Base-by-base conservation (phyloP, 2,113 vertebrate species). In the Myotis yumanensis region DNA sequence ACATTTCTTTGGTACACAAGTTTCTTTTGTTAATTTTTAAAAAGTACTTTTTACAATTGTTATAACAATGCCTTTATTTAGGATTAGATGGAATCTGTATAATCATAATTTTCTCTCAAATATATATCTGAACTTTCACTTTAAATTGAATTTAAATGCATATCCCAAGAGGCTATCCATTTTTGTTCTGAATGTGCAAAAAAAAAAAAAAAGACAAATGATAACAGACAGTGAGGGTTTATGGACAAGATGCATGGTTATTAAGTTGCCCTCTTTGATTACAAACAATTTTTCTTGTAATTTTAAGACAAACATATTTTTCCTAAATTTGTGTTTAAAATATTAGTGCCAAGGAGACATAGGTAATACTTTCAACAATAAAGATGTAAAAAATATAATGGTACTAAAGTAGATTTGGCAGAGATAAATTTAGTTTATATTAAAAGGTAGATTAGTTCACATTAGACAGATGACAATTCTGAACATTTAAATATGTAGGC, bases 71-170 rank as follows among this genome's bases (percentile, higher is more conserved):
- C 1, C 9, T 76, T 17, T 37, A 37, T 68, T 93, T 85, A 68
- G 30, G 77, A 77, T 30, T 64, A 17, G 17, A 68, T 11, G 4
- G 12, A 54, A 52, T 20, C 3, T 12, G 7, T 86, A 73, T 40
- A 32, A 7, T 28, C 76, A 83, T 57, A 69, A 35, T 72, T 57
- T 87, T 79, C 75, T 80, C 81, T 93, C 83, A 96, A 35, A 66
- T 6, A 20, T 86, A 84, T 10, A 48, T 96, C 15, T 94, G 22
- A 86, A 96, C 81, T 83, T 93, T 92, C 14, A 93, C 14, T 75
- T 59, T 66, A 30, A 46, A 62, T 43, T 59, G 20, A 72, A 76
- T 51, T 95, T 95, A 92, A 86, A 69, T 73, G 1, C 32, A 10
- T 11, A 15, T 5, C 10, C 5, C 35, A 81, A 64, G 11, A 87